Evolutionary conservation across 2,797 vertebrate genomes (phyloP), one percentile per base, ranked within the genome.

Genomic region (Gymnoscopelus microlampas): DNA sequence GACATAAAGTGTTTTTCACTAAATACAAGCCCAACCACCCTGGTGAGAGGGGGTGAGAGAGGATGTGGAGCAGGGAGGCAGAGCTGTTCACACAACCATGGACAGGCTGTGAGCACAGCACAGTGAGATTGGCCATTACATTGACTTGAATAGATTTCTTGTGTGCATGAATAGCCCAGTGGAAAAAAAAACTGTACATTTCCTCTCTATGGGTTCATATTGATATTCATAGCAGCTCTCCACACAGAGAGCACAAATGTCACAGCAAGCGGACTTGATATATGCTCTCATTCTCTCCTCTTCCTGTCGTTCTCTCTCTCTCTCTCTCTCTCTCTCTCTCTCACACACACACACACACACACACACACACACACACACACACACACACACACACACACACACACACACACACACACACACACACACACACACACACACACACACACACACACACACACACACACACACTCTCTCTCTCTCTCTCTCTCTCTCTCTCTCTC

Each of bases 151-250:
- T 88, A 79, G 90, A 86, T 90, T 89, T 84, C 83, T 85, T 84
- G 85, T 86, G 89, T 87, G 88, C 86, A 85, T 90, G 89, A 92
- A 90, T 88, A 79, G 88, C 83, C 83, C 85, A 85, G 87, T 76
- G 86, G 85, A 71, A 51, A 57, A 75, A 78, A 80, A 75, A 81
- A 62, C 69, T 66, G 81, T 74, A 82, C 78, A 87, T 87, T 88
- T 87, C 84, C 85, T 84, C 84, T 87, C 85, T 78, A 70, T 84
- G 86, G 90, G 81, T 89, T 87, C 85, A 87, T 88, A 89, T 92
- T 92, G 86, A 87, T 93, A 95, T 95, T 93, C 89, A 91, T 88
- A 85, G 88, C 84, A 76, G 80, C 88, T 91, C 87, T 90, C 89
- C 85, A 84, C 84, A 85, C 83, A 63, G 65, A 83, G 85, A 89